Evolutionary conservation across 2,113 vertebrate species (phyloP).

Genomic region (Grus americana): DNA sequence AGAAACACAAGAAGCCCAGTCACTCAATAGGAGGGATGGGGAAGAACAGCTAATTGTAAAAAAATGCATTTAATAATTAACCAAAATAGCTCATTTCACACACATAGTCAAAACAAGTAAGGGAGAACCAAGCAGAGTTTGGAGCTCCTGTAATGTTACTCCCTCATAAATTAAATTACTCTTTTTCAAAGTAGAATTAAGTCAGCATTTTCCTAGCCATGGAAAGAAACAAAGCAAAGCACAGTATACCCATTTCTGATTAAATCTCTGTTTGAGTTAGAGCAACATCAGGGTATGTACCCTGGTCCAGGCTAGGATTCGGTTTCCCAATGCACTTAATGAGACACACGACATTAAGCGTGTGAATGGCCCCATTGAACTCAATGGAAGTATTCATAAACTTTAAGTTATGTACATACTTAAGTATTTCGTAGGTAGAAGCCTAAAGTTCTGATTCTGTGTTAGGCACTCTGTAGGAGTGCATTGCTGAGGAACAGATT

Average conservation of each 20-base stretch:
- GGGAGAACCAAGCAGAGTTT: background rate
- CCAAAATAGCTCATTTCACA: background rate
- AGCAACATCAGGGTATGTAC: background rate
- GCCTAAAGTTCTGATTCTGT: background rate
- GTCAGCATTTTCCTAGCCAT: background rate
- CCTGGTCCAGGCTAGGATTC: background rate
- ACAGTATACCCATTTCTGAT: background rate
- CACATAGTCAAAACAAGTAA: background rate
- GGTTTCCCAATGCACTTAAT: background rate
- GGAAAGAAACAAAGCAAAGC: background rate
- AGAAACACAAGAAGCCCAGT: background rate
- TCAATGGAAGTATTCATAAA: background rate
- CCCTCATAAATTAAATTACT: background rate
- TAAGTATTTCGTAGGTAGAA: background rate
- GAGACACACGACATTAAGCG: background rate
- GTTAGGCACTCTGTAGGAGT: background rate
- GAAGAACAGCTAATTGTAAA: background rate
- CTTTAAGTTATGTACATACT: background rate
- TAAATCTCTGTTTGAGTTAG: background rate
- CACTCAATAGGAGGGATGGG: accelerated
- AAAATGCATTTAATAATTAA: background rate
- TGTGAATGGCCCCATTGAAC: background rate
- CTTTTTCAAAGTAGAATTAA: background rate
- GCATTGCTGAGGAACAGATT: background rate
- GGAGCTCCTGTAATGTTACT: background rate